Evolutionary conservation across 2,888 invertebrate genomes (phyloP).

Genomic region (Lasioglossum zephyrum): DNA sequence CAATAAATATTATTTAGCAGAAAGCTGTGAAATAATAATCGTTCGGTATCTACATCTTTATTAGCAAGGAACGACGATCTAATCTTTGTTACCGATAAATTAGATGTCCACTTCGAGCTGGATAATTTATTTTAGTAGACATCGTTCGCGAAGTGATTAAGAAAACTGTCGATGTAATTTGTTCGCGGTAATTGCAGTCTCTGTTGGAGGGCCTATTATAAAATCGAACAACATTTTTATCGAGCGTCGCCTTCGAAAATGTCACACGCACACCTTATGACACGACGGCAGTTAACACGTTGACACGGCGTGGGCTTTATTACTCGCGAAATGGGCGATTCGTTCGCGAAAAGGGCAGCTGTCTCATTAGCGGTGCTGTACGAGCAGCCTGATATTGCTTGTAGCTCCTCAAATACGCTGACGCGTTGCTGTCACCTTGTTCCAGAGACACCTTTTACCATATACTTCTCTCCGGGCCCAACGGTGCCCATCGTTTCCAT

Average conservation of each 20-base stretch:
- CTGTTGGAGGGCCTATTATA: constrained; percentile 8
- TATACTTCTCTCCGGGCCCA: constrained; percentile 42
- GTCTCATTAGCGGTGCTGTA: constrained; percentile 74
- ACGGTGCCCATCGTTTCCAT: constrained; percentile 7
- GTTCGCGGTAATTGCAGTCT: constrained; percentile 23
- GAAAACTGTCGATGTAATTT: not conserved
- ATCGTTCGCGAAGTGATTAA: not conserved
- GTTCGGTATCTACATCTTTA: not conserved
- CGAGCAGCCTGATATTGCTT: constrained; percentile 52
- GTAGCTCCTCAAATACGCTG: constrained; percentile 50
- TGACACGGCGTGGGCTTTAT: constrained; percentile 71
- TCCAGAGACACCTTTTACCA: constrained; percentile 60
- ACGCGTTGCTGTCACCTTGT: constrained; percentile 58
- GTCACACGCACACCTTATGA: constrained; percentile 52
- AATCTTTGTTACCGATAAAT: not conserved
- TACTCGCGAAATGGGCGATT: constrained; percentile 77
- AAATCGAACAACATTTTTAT: constrained; percentile 57
- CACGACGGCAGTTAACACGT: constrained; percentile 54
- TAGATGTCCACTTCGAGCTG: not conserved
- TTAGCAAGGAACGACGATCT: not conserved
- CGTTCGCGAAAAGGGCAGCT: constrained; percentile 76
- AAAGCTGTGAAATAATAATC: not conserved
- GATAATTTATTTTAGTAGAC: not conserved
- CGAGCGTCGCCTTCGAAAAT: constrained; percentile 37
- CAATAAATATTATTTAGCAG: not conserved